These are phyloP conservation scores for Bombyx mandarina DNA, from an alignment of 1,140 invertebrate genomes.

Conservation along the genomic window DNA sequence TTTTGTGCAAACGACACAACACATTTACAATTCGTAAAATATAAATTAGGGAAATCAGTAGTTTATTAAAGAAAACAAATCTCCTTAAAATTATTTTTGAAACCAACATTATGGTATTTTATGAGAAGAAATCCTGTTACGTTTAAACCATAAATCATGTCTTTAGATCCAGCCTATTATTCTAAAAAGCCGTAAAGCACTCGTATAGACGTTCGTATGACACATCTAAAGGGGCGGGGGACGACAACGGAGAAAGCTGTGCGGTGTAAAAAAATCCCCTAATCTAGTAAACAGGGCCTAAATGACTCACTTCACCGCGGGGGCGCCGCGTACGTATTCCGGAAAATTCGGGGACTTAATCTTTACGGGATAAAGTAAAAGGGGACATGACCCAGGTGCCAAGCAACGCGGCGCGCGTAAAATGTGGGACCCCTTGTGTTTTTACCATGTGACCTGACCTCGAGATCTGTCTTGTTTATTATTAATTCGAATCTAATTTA, in stretches of 20 bases:
- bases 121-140: constrained; percentile 2
- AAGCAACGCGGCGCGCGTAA: constrained; percentile 41
- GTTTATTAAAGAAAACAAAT: too few relatives aligned
- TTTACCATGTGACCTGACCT: constrained; percentile 24
- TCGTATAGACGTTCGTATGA: constrained; percentile 30
- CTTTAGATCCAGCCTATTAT: constrained; percentile 17
- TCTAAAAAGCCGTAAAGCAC: constrained; percentile 24
- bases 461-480: constrained; percentile 45
- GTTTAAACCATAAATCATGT: constrained; percentile 9
- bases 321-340: constrained; percentile 53
- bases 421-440: constrained; percentile 50
- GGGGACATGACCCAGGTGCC: constrained; percentile 67
- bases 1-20: too few relatives aligned
- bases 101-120: too few relatives aligned
- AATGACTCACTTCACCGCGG: constrained; percentile 63
- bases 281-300: constrained; percentile 67
- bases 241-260: constrained; percentile 34
- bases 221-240: constrained; percentile 30
- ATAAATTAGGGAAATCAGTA: too few relatives aligned
- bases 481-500: constrained; percentile 17
- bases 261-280: constrained; percentile 64
- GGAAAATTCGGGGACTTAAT: constrained; percentile 60
- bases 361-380: constrained; percentile 68
- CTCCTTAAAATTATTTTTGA: too few relatives aligned
- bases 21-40: too few relatives aligned